Conservation (phyloP, 2,888 invertebrate genomes). For the Diarsia mendica region DNA sequence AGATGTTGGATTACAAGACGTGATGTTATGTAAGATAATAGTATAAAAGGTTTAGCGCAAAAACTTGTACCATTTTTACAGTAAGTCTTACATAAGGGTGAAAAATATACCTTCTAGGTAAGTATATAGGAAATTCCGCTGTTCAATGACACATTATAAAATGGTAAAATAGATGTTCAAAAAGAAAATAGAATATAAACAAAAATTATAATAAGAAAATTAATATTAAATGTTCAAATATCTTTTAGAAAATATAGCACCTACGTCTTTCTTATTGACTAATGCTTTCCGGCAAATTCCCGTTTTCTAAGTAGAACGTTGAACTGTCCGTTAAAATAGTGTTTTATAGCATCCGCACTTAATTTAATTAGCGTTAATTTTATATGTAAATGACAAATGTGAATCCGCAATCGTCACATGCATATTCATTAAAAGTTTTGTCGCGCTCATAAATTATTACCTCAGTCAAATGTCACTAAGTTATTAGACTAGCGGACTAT, state of each 20-base stretch:
- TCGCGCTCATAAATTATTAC: conserved; percentile 28
- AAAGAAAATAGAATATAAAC: too few relatives aligned
- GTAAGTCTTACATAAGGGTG: too few relatives aligned
- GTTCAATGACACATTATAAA: too few relatives aligned
- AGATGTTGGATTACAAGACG: too few relatives aligned
- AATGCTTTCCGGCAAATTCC: not conserved
- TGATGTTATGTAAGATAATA: too few relatives aligned
- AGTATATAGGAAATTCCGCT: too few relatives aligned
- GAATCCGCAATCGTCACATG: conserved; percentile 21
- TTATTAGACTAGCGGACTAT: conserved; percentile 11
- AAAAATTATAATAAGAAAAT: too few relatives aligned
- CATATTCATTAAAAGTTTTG: conserved; percentile 56
- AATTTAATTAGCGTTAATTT: conserved; percentile 48
- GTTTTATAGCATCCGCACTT: conserved; percentile 30
- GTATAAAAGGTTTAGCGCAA: too few relatives aligned
- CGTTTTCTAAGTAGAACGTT: not conserved
- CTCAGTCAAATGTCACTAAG: conserved; percentile 23
- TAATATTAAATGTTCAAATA: too few relatives aligned
- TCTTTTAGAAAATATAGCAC: not conserved
- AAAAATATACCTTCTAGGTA: too few relatives aligned
- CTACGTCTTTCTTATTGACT: conserved; percentile 7
- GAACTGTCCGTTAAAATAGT: not conserved
- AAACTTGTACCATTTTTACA: too few relatives aligned
- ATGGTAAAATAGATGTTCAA: too few relatives aligned
- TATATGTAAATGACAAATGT: conserved; percentile 31